A percentile compares a stretch with the other conserved stretches of the same genome.
These are phyloP conservation scores for Ligdia adustata DNA, from an alignment of 2,888 invertebrate genomes.

Conservation along the genomic window DNA sequence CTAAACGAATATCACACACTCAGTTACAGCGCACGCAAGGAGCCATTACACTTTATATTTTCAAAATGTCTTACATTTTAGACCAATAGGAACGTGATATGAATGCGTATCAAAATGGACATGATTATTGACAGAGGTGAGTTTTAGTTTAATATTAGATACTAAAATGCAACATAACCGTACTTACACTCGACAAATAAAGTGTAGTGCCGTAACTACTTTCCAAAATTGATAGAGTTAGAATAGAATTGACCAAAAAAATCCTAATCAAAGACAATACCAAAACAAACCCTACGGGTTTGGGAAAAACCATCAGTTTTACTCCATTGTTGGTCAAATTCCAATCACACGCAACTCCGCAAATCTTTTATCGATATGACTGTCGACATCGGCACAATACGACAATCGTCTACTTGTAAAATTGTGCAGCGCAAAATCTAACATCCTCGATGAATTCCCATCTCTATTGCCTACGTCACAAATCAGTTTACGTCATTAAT, in stretches of 20 bases:
- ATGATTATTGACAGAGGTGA: slow-evolving; percentile 40
- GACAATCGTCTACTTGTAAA: slow-evolving; percentile 13
- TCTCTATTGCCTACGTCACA: slow-evolving; percentile 59
- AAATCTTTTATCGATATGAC: slow-evolving; percentile 2
- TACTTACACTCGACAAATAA: slow-evolving; percentile 20
- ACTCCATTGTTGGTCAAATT: neutral
- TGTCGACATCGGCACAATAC: slow-evolving; percentile 12
- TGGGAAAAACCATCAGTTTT: neutral
- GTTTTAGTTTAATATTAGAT: slow-evolving; percentile 30
- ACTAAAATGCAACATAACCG: slow-evolving; percentile 42
- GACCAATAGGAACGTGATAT: slow-evolving; percentile 60
- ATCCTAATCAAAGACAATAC: no score
- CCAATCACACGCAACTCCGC: neutral
- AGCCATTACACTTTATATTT: slow-evolving; percentile 18
- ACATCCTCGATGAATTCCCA: slow-evolving; percentile 51
- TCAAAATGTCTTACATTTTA: slow-evolving; percentile 39
- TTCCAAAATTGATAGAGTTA: no score
- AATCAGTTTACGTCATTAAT: slow-evolving; percentile 59
- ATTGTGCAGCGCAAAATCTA: slow-evolving; percentile 37
- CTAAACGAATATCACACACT: slow-evolving; percentile 69
- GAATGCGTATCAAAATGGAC: slow-evolving; percentile 39
- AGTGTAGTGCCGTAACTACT: neutral
- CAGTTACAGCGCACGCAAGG: slow-evolving; percentile 45
- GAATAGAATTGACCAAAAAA: no score
- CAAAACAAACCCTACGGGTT: no score